Evolutionary conservation across 2,113 vertebrate species (phyloP), one percentile per base, ranked within the genome.

Genomic region (Gadus macrocephalus): DNA sequence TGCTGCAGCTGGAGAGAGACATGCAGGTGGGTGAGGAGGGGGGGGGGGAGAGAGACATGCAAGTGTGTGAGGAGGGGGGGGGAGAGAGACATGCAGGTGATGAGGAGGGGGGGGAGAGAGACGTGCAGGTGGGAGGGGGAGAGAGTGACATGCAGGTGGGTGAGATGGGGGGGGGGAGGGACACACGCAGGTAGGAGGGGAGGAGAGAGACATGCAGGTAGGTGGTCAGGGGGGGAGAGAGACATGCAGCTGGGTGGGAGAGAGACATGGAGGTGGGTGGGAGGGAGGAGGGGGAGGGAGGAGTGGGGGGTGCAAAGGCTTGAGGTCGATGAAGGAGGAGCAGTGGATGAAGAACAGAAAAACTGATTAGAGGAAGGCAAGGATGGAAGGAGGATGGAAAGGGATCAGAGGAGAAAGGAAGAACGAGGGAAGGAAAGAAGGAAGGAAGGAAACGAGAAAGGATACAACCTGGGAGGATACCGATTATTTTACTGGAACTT

Each of bases 1-100:
- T 99, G 15, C 73, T 99, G 65, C 95, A 97, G 84, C 84, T 99
- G 72, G 97, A 99, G 79, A 87, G 85, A 74, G 97, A 99, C 80
- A 95, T 99, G 82, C 97, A 98, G 95, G 97, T 98, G 77, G 75
- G 72, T 35, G 31, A 7, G 31, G 31, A 7, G 31, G 6, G 31
- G 31, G 31, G 31, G 31, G 31, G 4, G 4, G 31, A 35, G 31
- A 35, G 31, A 35, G 31, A 35, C 31, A 35, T 35, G 31, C 31
- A 35, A 4, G 31, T 35, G 28, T 2, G 2, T 31, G 28, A 7
- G 4, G 4, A 35, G 31, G 31, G 31, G 31, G 31, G 4, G 31
- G 2, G 31, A 35, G 31, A 35, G 31, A 4, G 31, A 35, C 2
- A 35, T 35, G 31, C 31, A 35, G 4, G 31, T 35, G 31, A 4